Conservation (phyloP, 2,797 vertebrate genomes). For the Spinibarbus caldwelli region DNA sequence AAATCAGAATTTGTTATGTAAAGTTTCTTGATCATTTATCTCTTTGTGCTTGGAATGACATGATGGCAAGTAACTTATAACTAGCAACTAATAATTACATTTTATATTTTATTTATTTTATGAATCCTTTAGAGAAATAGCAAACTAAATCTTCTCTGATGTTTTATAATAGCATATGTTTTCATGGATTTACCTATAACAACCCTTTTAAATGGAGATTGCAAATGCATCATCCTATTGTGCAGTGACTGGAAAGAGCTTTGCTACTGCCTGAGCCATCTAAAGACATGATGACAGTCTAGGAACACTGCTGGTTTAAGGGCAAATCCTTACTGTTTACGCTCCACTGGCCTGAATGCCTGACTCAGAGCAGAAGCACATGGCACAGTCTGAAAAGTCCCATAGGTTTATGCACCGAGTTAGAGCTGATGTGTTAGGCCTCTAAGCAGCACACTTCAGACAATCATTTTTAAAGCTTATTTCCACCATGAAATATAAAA, state of each 20-base stretch:
- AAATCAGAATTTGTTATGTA: background rate
- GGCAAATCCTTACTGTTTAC: slow-evolving; percentile 69
- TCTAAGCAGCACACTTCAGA: background rate
- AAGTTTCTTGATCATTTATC: background rate
- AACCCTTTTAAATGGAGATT: background rate
- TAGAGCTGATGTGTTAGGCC: background rate
- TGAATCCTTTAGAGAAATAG: background rate
- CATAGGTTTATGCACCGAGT: background rate
- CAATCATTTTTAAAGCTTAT: background rate
- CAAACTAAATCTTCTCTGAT: background rate
- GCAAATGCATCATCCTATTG: background rate
- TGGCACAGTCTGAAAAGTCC: slow-evolving; percentile 38
- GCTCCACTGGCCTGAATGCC: slow-evolving; percentile 63
- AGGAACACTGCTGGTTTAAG: slow-evolving; percentile 68
- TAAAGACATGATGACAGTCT: slow-evolving; percentile 30
- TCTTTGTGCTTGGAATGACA: background rate
- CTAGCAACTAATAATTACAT: background rate
- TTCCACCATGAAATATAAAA: background rate
- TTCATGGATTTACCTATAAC: background rate
- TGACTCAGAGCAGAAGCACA: slow-evolving; percentile 61
- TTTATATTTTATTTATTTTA: background rate
- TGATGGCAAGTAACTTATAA: background rate
- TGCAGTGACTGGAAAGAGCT: slow-evolving; percentile 5
- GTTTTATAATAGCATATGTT: background rate
- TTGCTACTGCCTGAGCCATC: slow-evolving; percentile 1